Evolutionary conservation across 2,797 vertebrate genomes (phyloP).

Genomic region (Pangasius mekongensis): DNA sequence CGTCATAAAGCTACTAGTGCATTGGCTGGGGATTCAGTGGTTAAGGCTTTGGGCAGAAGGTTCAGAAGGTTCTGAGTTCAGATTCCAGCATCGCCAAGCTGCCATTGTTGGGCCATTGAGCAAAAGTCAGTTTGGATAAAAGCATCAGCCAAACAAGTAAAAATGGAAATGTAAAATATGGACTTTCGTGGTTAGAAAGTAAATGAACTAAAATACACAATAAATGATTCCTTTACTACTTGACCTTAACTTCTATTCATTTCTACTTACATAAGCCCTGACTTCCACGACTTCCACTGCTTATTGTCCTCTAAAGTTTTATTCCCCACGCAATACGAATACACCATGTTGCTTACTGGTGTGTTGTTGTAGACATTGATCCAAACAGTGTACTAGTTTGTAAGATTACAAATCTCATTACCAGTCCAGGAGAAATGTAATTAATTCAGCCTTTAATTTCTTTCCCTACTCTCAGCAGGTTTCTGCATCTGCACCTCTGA

Average conservation of each 20-base stretch:
- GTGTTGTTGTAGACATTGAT: neutral
- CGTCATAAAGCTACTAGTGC: neutral
- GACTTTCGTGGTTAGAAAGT: neutral
- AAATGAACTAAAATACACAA: neutral
- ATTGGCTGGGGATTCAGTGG: neutral
- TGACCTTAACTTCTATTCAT: no score
- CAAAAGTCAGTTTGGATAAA: neutral
- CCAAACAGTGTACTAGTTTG: neutral
- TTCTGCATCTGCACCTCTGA: neutral
- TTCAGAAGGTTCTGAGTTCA: neutral
- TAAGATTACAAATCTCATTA: neutral
- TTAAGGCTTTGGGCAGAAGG: neutral
- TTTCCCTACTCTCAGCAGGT: neutral
- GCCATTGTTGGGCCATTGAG: neutral
- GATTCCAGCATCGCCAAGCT: neutral
- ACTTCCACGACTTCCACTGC: neutral
- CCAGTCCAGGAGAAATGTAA: neutral
- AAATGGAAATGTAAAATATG: neutral
- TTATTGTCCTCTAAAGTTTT: neutral
- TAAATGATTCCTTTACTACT: neutral
- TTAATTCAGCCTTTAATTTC: conserved; percentile 9
- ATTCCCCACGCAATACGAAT: neutral
- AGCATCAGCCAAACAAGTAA: neutral
- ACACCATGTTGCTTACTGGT: neutral
- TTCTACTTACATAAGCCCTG: neutral